Base-by-base conservation (phyloP, 2,113 vertebrate genomes). In the Laticauda laticaudata region DNA sequence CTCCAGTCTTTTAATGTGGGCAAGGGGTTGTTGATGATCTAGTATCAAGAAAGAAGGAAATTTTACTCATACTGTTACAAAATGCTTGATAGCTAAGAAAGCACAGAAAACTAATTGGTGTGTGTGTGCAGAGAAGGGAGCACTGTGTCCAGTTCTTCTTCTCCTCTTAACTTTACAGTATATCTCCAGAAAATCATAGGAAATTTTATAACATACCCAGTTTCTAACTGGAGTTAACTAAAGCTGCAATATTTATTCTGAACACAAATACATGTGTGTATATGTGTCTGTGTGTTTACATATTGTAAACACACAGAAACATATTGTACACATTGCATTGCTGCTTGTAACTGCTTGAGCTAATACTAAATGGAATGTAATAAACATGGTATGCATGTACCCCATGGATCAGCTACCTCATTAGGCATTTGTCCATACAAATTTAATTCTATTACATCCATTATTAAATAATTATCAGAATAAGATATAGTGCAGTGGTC, bases 301-400 rank as follows among this genome's bases (percentile, higher is more conserved):
- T 39, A 20, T 75, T 75, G 14, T 75, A n/a, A n/a, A n/a, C n/a
- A n/a, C n/a, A n/a, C n/a, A n/a, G n/a, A n/a, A n/a, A n/a, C n/a
- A n/a, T n/a, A n/a, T n/a, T n/a, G n/a, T n/a, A n/a, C n/a, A n/a
- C 23, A 89, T 89, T 81, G 43, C 53, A 92, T 81, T 88, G 54
- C 39, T 15, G 26, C 29, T 45, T 57, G 7, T 51, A 48, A 86
- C 54, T 92, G 54, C 88, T 86, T 51, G 54, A 90, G 54, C 92
- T 90, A 34, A 85, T 92, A 57, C 88, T 86, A 92, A 92, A 59
- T 90, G 64, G 54, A 92, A 85, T 90, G 69, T 86, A 89, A 57
- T 48, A 85, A 43, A 48, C 87, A 8, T 57, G 5, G 39, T 12
- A 89, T 57, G 23, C 18, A 14, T 39, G 8, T 61, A 7, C 69